phyloP scores from a whole-genome alignment of 2,888 invertebrate species.

The Thereva nobilitata region DNA sequence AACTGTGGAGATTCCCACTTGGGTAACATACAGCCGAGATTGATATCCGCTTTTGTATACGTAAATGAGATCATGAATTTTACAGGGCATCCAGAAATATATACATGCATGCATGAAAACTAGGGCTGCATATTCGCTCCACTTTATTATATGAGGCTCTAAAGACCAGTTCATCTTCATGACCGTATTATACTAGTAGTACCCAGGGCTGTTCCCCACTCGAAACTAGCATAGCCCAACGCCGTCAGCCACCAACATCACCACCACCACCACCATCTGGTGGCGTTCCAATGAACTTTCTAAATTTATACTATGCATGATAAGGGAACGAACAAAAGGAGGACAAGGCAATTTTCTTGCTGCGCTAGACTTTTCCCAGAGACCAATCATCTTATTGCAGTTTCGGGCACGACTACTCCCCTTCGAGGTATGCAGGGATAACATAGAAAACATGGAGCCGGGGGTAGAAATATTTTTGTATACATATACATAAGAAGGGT shows the following conservation, averaged over 20 bases:
- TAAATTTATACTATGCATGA: conserved; percentile 16
- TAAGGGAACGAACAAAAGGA: conserved; percentile 6
- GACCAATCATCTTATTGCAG: conserved; percentile 17
- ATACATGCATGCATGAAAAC: neutral
- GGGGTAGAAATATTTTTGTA: too few relatives aligned
- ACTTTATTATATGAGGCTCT: too few relatives aligned
- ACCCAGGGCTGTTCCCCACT: too few relatives aligned
- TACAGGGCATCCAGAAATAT: conserved; percentile 10
- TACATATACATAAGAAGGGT: too few relatives aligned
- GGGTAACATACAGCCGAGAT: conserved; percentile 16
- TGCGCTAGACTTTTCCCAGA: conserved; percentile 4
- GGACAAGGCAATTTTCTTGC: conserved; percentile 10
- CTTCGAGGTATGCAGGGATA: too few relatives aligned
- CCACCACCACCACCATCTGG: neutral
- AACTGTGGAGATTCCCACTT: conserved; percentile 1
- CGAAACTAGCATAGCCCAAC: too few relatives aligned
- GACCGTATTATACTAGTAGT: too few relatives aligned
- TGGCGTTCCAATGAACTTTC: conserved; percentile 11
- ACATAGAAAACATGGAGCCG: too few relatives aligned
- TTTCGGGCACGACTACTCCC: neutral
- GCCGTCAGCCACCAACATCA: too few relatives aligned
- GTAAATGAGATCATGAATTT: conserved; percentile 28
- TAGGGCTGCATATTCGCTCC: too few relatives aligned
- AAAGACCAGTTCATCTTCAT: too few relatives aligned
- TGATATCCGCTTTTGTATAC: conserved; percentile 23